Evolutionary conservation across 2,888 invertebrate species (phyloP), one percentile per base, ranked within the genome.

Genomic region (Mesorhabditis sp.): DNA sequence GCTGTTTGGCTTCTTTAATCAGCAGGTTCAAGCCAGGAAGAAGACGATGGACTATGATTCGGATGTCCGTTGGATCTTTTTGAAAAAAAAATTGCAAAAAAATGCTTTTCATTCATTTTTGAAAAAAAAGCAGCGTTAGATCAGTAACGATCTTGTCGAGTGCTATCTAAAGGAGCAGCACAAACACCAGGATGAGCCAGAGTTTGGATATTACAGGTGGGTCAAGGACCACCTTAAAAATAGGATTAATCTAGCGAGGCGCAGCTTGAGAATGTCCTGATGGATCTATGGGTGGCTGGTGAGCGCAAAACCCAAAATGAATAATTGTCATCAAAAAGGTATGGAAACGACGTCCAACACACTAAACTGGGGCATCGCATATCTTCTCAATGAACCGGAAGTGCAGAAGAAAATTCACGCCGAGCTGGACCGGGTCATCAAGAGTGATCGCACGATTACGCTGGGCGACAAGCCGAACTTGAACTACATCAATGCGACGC

Each of bases 291-390:
- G 79, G 68, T 75, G 2, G 79, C 79, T 28, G 79, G 58, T 50
- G 28, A 28, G 28, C 28, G 28, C 28, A 28, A 28, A 28, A 28
- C 1, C 28, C 28, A 28, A 50, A 50, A 50, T n/a, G 58, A 50
- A 50, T 50, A 50, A n/a, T 50, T 50, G 58, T 10, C 58, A 13
- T n/a, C n/a, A 50, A 50, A 13, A 50, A 50, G 58, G 79, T 50
- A 76, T 75, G 73, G 79, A 79, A 64, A 79, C 79, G 1, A 77
- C 77, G 5, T 69, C 79, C 4, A 74, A 71, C 64, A 77, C 79
- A 4, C 65, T 77, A 42, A 70, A 72, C 62, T 79, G 79, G 79
- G 72, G 74, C 6, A 67, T 77, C 10, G 58, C 70, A 4, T 73
- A 76, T 58, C 70, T 76, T 7, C 45, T 75, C 28, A 43, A 65